phyloP scores from a whole-genome alignment of 2,113 vertebrate species.

The Chlorodrepanis virens region DNA sequence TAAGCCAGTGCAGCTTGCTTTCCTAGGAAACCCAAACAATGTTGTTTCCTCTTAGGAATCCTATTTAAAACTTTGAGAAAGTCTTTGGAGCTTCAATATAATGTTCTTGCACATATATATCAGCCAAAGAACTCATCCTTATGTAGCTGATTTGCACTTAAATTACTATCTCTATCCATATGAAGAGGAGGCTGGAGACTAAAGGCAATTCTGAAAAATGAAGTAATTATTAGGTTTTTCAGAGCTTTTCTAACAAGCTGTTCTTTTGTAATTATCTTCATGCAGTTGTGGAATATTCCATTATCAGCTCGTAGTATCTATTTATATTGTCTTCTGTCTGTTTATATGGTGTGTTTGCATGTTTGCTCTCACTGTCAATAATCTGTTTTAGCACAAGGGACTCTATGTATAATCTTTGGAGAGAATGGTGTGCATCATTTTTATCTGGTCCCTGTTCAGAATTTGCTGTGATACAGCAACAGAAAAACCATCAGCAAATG shows the following conservation, averaged over 20 bases:
- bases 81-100: background rate
- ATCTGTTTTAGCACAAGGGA: background rate
- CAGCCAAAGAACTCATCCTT: background rate
- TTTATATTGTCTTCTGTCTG: background rate
- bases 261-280: background rate
- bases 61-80: background rate
- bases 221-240: background rate
- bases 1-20: background rate
- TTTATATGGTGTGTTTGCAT: background rate
- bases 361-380: background rate
- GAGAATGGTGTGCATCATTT: background rate
- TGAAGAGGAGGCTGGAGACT: background rate
- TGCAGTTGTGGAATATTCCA: background rate
- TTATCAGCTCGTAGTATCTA: background rate
- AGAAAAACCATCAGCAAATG: background rate
- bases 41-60: background rate
- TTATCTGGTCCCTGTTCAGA: background rate
- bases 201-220: background rate
- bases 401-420: background rate
- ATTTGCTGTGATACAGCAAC: background rate
- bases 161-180: background rate
- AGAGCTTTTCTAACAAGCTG: background rate
- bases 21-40: background rate
- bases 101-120: background rate
- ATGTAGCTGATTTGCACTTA: background rate